A percentile compares a stretch with the other conserved stretches of the same genome.
phyloP scores from a whole-genome alignment of 2,797 vertebrate genomes.

The Semaprochilodus insignis region DNA sequence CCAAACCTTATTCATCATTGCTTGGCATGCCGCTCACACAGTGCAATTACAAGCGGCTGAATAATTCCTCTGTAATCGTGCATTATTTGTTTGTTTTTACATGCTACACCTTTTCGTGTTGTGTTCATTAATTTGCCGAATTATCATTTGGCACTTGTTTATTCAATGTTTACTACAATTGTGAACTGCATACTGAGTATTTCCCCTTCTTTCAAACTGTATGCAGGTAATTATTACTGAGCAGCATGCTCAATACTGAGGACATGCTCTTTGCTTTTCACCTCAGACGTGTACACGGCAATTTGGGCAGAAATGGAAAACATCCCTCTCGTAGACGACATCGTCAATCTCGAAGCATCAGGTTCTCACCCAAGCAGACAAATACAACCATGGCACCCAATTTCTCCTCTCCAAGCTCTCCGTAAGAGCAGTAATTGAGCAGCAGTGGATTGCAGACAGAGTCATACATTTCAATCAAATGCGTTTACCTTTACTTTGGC shows the following conservation, averaged over 20 bases:
- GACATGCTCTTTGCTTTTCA: conserved; percentile 51
- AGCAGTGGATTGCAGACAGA: conserved; percentile 1
- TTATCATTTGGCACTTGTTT: neutral
- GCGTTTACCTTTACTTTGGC: neutral
- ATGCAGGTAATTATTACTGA: conserved; percentile 46
- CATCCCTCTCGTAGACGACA: conserved; percentile 27
- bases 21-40: neutral
- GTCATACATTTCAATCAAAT: no score
- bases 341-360: conserved; percentile 45
- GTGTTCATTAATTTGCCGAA: conserved; percentile 7
- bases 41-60: neutral
- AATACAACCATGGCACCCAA: conserved; percentile 24
- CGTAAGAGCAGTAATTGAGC: conserved; percentile 31
- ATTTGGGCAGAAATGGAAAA: conserved; percentile 47
- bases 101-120: neutral
- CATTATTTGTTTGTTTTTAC: neutral
- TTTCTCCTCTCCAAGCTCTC: conserved; percentile 27
- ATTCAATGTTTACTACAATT: neutral
- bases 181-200: neutral
- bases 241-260: conserved; percentile 30
- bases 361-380: conserved; percentile 19
- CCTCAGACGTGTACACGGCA: conserved; percentile 43
- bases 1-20: neutral
- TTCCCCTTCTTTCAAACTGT: conserved; percentile 1
- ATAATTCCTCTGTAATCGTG: conserved; percentile 1